Evolutionary conservation across 2,888 invertebrate species (phyloP).

Genomic region (Drosophila subsilvestris): DNA sequence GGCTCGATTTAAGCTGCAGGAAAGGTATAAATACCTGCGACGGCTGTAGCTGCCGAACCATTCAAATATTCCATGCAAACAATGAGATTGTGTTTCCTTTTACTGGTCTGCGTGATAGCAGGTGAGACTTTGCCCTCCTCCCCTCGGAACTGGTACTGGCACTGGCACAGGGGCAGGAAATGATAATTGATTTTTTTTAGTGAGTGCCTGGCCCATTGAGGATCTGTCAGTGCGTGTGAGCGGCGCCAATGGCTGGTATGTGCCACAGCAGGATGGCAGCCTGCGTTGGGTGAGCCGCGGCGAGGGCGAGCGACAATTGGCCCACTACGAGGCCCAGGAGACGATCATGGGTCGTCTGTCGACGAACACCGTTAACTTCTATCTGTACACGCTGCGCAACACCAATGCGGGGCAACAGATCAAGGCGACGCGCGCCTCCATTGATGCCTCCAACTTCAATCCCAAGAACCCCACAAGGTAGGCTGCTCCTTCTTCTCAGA

Average conservation of each 20-base stretch:
- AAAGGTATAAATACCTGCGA: slow-evolving; percentile 46
- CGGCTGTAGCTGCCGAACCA: slow-evolving; percentile 19
- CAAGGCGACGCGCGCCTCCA: slow-evolving; percentile 39
- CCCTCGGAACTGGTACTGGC: too few species aligned
- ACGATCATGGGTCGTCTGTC: slow-evolving; percentile 40
- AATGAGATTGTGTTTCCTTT: slow-evolving; percentile 54
- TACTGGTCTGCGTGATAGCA: slow-evolving; percentile 49
- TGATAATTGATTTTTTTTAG: slow-evolving; percentile 9
- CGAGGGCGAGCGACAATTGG: slow-evolving; percentile 46
- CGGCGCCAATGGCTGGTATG: slow-evolving; percentile 70
- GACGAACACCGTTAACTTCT: slow-evolving; percentile 63
- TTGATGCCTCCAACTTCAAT: slow-evolving; percentile 61
- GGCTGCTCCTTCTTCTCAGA: background rate
- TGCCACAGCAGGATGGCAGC: slow-evolving; percentile 57
- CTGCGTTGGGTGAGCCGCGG: slow-evolving; percentile 53
- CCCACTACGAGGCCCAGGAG: slow-evolving; percentile 45
- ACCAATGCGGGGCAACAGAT: slow-evolving; percentile 54
- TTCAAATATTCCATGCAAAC: slow-evolving; percentile 23
- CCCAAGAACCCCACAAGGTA: slow-evolving; percentile 58
- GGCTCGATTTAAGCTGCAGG: background rate
- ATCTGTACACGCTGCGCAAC: slow-evolving; percentile 73
- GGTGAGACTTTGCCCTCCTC: slow-evolving; percentile 51
- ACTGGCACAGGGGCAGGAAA: background rate
- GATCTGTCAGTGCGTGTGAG: slow-evolving; percentile 40
- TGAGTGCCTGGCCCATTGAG: slow-evolving; percentile 49